Base-by-base conservation (phyloP, 2,888 invertebrate species). In the Drosophila sordidapex region DNA sequence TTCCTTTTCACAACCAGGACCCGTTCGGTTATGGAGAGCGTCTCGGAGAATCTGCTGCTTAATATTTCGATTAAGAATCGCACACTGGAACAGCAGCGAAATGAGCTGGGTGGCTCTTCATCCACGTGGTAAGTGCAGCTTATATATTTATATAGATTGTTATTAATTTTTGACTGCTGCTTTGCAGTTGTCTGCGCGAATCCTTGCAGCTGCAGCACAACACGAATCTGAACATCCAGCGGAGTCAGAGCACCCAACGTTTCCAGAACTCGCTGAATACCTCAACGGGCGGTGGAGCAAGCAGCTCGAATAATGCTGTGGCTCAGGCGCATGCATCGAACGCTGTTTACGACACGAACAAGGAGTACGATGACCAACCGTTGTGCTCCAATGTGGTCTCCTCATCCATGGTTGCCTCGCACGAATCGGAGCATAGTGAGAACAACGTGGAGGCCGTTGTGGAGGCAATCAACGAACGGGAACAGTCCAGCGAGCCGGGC, bases 51-150 rank as follows among this genome's bases (percentile, higher is more conserved):
- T 86, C 79, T 93, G 15, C 76, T 93, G 40, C 87, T 93, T 27
- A 93, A 93, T 70, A 91, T 93, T 76, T 93, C 93, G 13, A 93
- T 93, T n/a, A 93, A 93, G 69, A 93, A 93, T 87, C 91, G 93
- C 25, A 91, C 93, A 1, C 81, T 91, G 36, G 93, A 93, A 43
- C 91, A 92, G 59, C 91, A 84, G 79, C 90, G 81, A 63, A 89
- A 82, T 59, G 93, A 93, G n/a, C 79, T 91, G 0, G 91, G 83
- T 51, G 83, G 92, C 18, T 89, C 92, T 4, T 89, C 91, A 7
- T 92, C 93, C 35, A 91, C 93, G 13, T 93, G 93, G 93, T 93
- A 75, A 82, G 73, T 66, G n/a, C 2, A 8, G 1, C 15, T 1
- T 1, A 2, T 15, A 15, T 15, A 15, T 21, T 4, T 46, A 27